Percentiles rank a stretch among this genome's conserved stretches.
Evolutionary conservation across 2,888 invertebrate genomes (phyloP).

Genomic region (Sarcophaga caerulescens): DNA sequence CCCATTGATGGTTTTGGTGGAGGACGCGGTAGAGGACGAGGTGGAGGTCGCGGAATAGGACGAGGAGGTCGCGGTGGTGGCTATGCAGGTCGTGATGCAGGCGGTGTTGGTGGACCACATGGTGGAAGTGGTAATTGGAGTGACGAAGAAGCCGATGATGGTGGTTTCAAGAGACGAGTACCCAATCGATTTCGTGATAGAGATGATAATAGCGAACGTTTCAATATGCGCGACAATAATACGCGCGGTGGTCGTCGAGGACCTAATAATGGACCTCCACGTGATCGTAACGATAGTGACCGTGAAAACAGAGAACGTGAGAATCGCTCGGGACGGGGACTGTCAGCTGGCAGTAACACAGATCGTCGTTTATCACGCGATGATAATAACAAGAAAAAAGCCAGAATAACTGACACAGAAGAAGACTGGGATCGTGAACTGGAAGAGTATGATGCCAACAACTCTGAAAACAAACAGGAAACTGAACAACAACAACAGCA

Average conservation of each 20-base stretch:
- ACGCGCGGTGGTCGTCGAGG: slow-evolving; percentile 63
- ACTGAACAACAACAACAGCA: slow-evolving; percentile 58
- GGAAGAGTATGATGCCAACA: slow-evolving; percentile 76
- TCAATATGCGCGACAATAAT: slow-evolving; percentile 72
- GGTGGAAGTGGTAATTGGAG: slow-evolving; percentile 75
- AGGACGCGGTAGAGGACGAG: slow-evolving; percentile 69
- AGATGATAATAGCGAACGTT: slow-evolving; percentile 71
- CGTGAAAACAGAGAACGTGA: slow-evolving; percentile 69
- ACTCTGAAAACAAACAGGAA: slow-evolving; percentile 59
- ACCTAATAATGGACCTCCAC: slow-evolving; percentile 37
- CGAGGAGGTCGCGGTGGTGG: slow-evolving; percentile 69
- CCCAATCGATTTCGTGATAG: slow-evolving; percentile 75
- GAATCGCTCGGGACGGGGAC: slow-evolving; percentile 65
- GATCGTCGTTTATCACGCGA: slow-evolving; percentile 52
- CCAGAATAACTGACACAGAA: slow-evolving; percentile 75
- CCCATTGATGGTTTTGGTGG: slow-evolving; percentile 68
- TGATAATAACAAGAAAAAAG: slow-evolving; percentile 41
- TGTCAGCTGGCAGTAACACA: slow-evolving; percentile 70
- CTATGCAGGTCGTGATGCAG: slow-evolving; percentile 70
- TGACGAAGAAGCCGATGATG: slow-evolving; percentile 76
- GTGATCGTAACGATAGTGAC: slow-evolving; percentile 69
- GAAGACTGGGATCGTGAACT: slow-evolving; percentile 80
- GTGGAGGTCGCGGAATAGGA: slow-evolving; percentile 71
- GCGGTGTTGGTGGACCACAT: slow-evolving; percentile 59
- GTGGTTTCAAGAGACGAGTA: slow-evolving; percentile 73